A percentile compares a stretch with the other conserved stretches of the same genome.
Evolutionary conservation across 92 coral and sea anemone species (phyloP).

Genomic region (Porites evermanni): DNA sequence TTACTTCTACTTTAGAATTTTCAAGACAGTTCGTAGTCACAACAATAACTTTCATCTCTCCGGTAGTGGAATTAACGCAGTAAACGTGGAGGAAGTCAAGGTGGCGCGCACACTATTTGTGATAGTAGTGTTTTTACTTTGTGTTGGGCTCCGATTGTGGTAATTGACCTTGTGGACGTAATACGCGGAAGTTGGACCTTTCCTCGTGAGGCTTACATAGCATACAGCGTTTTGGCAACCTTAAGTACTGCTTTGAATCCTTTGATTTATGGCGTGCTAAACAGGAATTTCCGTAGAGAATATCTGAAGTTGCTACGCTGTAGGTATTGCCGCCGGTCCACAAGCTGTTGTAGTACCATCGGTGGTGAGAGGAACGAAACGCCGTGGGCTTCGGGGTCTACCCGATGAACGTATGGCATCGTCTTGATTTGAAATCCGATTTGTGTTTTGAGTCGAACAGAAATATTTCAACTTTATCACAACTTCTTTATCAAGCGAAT

Average conservation of each 20-base stretch:
- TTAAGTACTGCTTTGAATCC: slow-evolving; percentile 61
- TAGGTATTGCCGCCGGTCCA: too few species aligned
- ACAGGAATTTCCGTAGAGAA: slow-evolving; percentile 21
- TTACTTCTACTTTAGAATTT: slow-evolving; percentile 59
- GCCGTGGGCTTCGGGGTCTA: too few species aligned
- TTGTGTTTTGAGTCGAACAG: too few species aligned
- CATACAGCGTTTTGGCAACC: slow-evolving; percentile 43
- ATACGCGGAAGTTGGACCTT: slow-evolving; percentile 51
- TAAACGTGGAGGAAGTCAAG: slow-evolving; percentile 63
- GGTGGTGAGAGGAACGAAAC: too few species aligned
- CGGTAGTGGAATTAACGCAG: background rate
- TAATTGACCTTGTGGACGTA: slow-evolving; percentile 62
- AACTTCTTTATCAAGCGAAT: too few species aligned
- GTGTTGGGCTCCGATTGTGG: slow-evolving; percentile 56
- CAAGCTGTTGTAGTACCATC: too few species aligned
- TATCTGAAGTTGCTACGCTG: too few species aligned
- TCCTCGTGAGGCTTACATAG: slow-evolving; percentile 41
- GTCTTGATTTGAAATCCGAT: too few species aligned
- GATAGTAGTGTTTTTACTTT: slow-evolving; percentile 57
- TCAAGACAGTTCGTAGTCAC: slow-evolving; percentile 64
- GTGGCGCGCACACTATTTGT: slow-evolving; percentile 61
- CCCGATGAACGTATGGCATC: too few species aligned
- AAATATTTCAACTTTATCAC: too few species aligned
- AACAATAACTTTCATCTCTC: slow-evolving; percentile 34
- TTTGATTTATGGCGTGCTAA: slow-evolving; percentile 61